These are phyloP conservation scores for Danionella dracula DNA, from an alignment of 2,797 vertebrate genomes.

Conservation along the genomic window DNA sequence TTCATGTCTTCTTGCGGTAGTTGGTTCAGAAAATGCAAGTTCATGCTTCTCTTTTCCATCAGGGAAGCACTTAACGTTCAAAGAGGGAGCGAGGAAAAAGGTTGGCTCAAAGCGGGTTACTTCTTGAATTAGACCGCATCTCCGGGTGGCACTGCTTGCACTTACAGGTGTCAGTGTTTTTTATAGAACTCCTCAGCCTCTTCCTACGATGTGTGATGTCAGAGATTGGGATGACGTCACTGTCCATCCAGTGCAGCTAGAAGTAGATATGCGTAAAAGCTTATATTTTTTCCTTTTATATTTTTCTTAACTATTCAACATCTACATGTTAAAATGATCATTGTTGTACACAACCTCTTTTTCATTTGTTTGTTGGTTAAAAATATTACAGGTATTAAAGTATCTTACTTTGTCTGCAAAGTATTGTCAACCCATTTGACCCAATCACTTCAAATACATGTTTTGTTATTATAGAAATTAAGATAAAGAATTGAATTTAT, in stretches of 20 bases:
- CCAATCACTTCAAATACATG: no score
- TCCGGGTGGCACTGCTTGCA: background rate
- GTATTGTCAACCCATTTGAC: no score
- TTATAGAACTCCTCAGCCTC: slow-evolving; percentile 5
- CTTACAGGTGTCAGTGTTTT: background rate
- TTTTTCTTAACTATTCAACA: no score
- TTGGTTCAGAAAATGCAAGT: background rate
- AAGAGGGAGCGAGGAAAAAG: background rate
- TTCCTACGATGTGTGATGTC: slow-evolving; percentile 4
- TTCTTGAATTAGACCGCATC: background rate
- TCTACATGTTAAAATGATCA: no score
- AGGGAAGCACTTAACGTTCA: background rate
- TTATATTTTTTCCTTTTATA: no score
- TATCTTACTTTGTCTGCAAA: no score
- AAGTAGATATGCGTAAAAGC: background rate
- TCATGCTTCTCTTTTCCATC: background rate
- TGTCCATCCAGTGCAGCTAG: background rate
- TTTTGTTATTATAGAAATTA: no score
- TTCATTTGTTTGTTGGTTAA: no score
- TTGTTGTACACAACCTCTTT: no score
- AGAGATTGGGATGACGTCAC: slow-evolving; percentile 8
- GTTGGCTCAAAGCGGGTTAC: background rate
- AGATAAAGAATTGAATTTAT: no score
- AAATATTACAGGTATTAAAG: no score
- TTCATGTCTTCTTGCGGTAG: slow-evolving; percentile 53